Percentiles rank a stretch among this genome's conserved stretches.
Conservation (phyloP, 1,140 invertebrate species). For the Drosophila jambulina region DNA sequence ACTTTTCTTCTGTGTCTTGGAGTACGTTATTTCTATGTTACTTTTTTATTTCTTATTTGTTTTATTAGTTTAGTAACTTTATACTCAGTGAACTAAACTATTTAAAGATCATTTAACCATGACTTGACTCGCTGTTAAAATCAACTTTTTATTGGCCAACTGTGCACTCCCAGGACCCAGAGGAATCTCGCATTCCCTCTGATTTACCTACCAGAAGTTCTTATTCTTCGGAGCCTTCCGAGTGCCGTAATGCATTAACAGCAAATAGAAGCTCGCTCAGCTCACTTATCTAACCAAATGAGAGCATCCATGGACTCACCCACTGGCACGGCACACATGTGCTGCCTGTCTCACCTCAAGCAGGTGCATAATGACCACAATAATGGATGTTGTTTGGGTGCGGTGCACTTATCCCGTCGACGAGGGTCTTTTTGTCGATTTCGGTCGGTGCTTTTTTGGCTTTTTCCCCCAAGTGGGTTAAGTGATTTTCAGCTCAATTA, state of each 20-base stretch:
- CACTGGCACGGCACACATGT: conserved; percentile 14
- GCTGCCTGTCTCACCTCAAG: conserved; percentile 7
- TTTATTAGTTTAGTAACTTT: neutral
- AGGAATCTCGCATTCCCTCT: neutral
- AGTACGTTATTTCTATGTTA: neutral
- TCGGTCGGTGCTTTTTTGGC: neutral
- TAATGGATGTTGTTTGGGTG: conserved; percentile 35
- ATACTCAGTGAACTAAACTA: neutral
- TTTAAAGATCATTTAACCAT: neutral
- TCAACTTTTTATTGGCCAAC: neutral
- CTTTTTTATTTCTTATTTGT: too few relatives aligned
- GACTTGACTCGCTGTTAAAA: neutral
- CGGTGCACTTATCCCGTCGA: conserved; percentile 8
- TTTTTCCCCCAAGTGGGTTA: conserved; percentile 57
- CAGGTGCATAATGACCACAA: conserved; percentile 47
- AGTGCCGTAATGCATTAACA: conserved; percentile 8
- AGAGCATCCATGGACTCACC: conserved; percentile 8
- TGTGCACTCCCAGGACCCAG: neutral
- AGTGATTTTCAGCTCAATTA: conserved; percentile 81
- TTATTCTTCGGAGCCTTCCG: neutral
- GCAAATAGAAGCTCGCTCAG: neutral
- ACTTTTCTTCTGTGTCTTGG: neutral
- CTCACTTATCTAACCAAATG: conserved; percentile 25
- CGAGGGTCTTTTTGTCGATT: neutral
- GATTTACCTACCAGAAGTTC: conserved; percentile 8